phyloP scores from a whole-genome alignment of 2,797 vertebrate genomes.

The Anas bernieri region DNA sequence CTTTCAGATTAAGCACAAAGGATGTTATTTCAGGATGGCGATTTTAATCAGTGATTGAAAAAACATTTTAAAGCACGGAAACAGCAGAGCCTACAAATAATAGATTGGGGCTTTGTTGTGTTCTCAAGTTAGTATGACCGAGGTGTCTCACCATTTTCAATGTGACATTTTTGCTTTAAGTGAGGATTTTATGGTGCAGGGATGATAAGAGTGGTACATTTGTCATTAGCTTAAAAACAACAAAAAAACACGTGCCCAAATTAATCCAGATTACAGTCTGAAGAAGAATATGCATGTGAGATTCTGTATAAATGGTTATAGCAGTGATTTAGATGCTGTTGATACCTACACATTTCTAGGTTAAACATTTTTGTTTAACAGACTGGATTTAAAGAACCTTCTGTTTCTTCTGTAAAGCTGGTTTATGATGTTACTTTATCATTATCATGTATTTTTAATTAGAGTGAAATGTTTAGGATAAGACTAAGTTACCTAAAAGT shows the following conservation, averaged over 20 bases:
- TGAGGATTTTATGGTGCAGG: background rate
- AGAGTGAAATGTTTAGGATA: background rate
- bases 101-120: background rate
- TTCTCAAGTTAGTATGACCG: background rate
- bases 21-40: background rate
- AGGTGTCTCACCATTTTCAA: background rate
- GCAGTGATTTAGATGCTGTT: background rate
- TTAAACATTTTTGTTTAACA: background rate
- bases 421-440: background rate
- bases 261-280: background rate
- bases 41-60: background rate
- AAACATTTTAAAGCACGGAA: background rate
- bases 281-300: background rate
- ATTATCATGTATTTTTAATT: background rate
- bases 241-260: background rate
- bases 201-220: background rate
- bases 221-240: background rate
- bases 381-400: background rate
- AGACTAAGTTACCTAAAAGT: background rate
- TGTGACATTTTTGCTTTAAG: background rate
- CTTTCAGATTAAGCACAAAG: background rate
- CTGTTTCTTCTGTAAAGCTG: background rate
- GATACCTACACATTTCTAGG: background rate
- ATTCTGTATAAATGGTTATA: background rate
- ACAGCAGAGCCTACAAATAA: background rate